phyloP scores from a whole-genome alignment of 2,113 vertebrate genomes.

The Piaya cayana region DNA sequence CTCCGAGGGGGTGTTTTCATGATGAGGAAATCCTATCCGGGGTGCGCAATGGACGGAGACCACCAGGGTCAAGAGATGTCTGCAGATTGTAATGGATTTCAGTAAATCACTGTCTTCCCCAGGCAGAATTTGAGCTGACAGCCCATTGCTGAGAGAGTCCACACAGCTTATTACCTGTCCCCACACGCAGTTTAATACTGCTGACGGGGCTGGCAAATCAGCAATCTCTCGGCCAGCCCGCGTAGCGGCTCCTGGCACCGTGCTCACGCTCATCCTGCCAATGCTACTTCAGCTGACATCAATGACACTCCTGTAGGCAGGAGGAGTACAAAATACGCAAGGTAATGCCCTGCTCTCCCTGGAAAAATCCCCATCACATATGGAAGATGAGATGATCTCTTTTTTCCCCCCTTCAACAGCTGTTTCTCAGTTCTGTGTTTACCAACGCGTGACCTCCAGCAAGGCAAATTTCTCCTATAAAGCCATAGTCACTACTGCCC shows the following conservation, averaged over 20 bases:
- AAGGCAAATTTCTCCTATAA: neutral
- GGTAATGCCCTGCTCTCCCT: neutral
- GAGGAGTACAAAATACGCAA: neutral
- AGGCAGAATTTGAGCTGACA: conserved; percentile 37
- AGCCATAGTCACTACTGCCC: neutral
- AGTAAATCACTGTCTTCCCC: conserved; percentile 29
- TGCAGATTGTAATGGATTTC: neutral
- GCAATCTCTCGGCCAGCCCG: neutral
- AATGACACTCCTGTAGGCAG: neutral
- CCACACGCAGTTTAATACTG: neutral
- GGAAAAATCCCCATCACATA: neutral
- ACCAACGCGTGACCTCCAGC: neutral
- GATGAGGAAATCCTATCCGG: neutral
- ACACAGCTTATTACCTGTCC: neutral
- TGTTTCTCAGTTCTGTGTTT: neutral
- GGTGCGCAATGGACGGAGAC: neutral
- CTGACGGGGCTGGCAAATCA: neutral
- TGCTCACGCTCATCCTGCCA: neutral
- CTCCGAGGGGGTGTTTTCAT: accelerated
- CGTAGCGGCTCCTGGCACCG: neutral
- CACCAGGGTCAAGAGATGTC: neutral
- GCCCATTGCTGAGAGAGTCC: neutral
- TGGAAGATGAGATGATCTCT: neutral
- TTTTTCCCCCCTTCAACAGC: accelerated
- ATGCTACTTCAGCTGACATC: neutral